Evolutionary conservation across 1,140 invertebrate genomes (phyloP).

Genomic region (Atta texana): DNA sequence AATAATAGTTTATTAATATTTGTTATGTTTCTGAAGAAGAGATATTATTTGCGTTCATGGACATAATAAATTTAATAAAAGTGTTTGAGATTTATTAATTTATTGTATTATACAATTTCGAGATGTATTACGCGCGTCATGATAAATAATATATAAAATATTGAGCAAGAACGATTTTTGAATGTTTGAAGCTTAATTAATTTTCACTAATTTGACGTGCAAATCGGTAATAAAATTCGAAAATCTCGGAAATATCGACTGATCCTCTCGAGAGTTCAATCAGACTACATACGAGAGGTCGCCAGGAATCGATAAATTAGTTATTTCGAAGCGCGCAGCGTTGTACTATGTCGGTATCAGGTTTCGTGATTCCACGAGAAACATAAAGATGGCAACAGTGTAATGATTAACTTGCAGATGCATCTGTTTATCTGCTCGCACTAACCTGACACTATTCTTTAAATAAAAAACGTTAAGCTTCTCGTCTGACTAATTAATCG

Average conservation of each 20-base stretch:
- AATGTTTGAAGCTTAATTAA: neutral
- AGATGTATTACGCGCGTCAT: neutral
- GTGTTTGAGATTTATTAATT: neutral
- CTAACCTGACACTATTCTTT: neutral
- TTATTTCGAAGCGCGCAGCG: neutral
- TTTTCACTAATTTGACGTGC: neutral
- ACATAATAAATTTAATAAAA: neutral
- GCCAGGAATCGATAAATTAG: slow-evolving; percentile 36
- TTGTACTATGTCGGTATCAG: neutral
- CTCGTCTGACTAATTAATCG: neutral
- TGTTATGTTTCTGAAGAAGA: neutral
- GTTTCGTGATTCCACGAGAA: neutral
- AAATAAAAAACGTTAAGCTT: neutral
- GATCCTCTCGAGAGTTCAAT: neutral
- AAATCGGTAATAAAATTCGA: neutral
- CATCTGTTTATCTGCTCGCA: neutral
- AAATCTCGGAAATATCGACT: neutral
- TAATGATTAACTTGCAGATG: neutral
- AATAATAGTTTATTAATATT: neutral
- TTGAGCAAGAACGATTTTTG: neutral
- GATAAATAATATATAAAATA: neutral
- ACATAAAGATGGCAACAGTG: slow-evolving; percentile 35
- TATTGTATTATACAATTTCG: neutral
- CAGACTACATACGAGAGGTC: neutral
- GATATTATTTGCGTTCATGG: neutral